Percentiles rank a stretch among this genome's conserved stretches.
phyloP scores from a whole-genome alignment of 2,888 invertebrate species.

The Poecilus cupreus region DNA sequence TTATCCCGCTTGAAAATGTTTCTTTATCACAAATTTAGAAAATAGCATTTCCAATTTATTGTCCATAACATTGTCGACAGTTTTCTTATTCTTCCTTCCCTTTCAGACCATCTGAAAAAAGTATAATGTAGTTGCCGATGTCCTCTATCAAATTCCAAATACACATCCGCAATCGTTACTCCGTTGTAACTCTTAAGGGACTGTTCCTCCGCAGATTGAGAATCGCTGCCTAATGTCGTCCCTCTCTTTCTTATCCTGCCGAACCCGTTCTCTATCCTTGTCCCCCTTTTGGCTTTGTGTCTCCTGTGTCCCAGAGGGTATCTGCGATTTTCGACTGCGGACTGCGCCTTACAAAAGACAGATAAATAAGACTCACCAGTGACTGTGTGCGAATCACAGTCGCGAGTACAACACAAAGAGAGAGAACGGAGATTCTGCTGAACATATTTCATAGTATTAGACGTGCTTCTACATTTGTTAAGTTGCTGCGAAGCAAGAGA shows the following conservation, averaged over 20 bases:
- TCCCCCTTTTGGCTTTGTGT: slow-evolving; percentile 22
- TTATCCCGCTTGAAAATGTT: not conserved
- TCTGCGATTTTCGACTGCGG: slow-evolving; percentile 41
- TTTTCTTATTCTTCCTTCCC: too few species aligned
- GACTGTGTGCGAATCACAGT: slow-evolving; percentile 26
- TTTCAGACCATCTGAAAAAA: not conserved
- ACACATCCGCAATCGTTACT: not conserved
- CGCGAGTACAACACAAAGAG: not conserved
- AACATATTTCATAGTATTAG: slow-evolving; percentile 39
- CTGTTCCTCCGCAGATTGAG: slow-evolving; percentile 11
- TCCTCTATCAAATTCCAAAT: not conserved
- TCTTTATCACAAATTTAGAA: slow-evolving; percentile 10
- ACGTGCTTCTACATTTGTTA: slow-evolving; percentile 38
- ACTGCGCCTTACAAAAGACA: slow-evolving; percentile 24
- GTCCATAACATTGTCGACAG: too few species aligned
- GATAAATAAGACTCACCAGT: slow-evolving; percentile 39
- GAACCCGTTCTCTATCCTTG: not conserved
- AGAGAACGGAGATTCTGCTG: not conserved
- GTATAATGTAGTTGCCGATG: not conserved
- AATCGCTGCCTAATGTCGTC: slow-evolving; percentile 33
- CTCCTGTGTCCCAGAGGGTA: slow-evolving; percentile 4
- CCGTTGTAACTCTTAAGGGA: not conserved
- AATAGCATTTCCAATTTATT: slow-evolving; percentile 29
- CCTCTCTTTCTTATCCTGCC: not conserved
- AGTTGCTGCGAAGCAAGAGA: slow-evolving; percentile 5